Base-by-base conservation (phyloP, 2,797 vertebrate genomes). In the Onychomys arenicola region DNA sequence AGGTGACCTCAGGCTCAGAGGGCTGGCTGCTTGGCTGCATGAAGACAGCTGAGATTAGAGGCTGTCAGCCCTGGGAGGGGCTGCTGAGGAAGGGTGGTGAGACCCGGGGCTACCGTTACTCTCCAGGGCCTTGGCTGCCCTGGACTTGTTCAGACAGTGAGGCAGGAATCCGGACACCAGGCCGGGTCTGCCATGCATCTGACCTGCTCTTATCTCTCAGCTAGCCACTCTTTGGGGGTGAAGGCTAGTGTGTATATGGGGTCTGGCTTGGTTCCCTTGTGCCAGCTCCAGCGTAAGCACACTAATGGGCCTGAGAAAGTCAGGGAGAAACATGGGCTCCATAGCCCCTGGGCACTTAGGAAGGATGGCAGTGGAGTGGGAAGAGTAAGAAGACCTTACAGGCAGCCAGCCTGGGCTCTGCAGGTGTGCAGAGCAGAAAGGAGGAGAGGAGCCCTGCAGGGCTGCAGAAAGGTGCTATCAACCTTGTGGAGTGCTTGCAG, bases 1-100 rank as follows among this genome's bases (percentile, higher is more conserved):
- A 97, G 97, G 97, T 98, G 98, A 98, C 98, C 98, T 96, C 92
- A 43, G 97, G 97, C 96, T 93, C 0, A 34, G 91, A 93, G 96
- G 91, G 93, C 91, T 95, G 97, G 97, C 94, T 97, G 88, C 81
- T 57, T 0, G 96, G 97, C 95, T 97, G 88, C 77, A 40, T 1
- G 96, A 96, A 98, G 97, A 97, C 98, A 97, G 97, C 97, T 91
- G 95, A 96, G 96, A 96, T 97, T 96, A 92, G 92, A 97, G 91
- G 88, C 94, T 96, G 97, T 93, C 96, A 97, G 90, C 90, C 91
- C 21, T 81, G 71, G 90, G 93, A 96, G 89, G 95, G 91, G 88
- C 86, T 29, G 55, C 75, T 0, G 32, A 86, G 61, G 95, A 92
- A 92, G 61, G 91, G 77, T 95, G 91, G 93, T 69, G 71, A 95